Conservation (phyloP, 2,797 vertebrate species). For the Emys orbicularis region DNA sequence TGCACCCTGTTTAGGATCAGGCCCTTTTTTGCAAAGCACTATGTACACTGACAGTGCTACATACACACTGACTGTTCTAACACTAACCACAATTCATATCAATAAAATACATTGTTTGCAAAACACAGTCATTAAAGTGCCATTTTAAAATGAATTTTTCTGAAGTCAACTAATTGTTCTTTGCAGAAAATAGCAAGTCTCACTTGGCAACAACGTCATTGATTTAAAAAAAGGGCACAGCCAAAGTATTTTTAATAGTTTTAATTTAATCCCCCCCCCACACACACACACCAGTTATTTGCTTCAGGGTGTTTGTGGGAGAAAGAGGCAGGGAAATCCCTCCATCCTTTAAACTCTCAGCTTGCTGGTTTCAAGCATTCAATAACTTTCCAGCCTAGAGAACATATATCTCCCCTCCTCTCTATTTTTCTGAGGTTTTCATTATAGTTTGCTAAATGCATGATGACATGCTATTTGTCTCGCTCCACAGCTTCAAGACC, state of each 20-base stretch:
- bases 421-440: conserved; percentile 21
- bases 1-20: neutral
- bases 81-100: neutral
- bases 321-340: conserved; percentile 34
- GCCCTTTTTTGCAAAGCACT: neutral
- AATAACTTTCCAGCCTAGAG: neutral
- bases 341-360: conserved; percentile 20
- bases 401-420: neutral
- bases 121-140: conserved; percentile 16
- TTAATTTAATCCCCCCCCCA: neutral
- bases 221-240: conserved; percentile 39
- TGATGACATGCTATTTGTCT: fast-evolving
- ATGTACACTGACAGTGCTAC: neutral
- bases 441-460: neutral
- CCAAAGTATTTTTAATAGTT: conserved; percentile 37
- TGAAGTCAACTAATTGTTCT: conserved; percentile 6
- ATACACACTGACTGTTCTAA: neutral
- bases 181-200: conserved; percentile 19
- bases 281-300: neutral
- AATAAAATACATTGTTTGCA: neutral
- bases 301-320: neutral
- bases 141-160: neutral
- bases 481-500: neutral
- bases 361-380: neutral
- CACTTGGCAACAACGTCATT: neutral